Base-by-base conservation (phyloP, 2,113 vertebrate species). In the Parus major region DNA sequence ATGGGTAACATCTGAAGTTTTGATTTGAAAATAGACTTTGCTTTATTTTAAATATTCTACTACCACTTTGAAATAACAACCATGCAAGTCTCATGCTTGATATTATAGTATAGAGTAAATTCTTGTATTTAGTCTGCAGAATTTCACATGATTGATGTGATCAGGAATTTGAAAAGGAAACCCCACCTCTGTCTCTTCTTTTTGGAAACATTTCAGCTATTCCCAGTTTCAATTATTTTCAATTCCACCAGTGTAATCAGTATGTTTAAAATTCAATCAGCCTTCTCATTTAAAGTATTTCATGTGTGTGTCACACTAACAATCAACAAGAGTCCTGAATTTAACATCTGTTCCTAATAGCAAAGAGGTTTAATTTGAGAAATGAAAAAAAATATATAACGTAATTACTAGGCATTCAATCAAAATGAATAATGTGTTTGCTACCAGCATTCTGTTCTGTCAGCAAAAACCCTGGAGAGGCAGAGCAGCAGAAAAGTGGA, bases 321-420 rank as follows among this genome's bases (percentile, higher is more conserved):
- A 96, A 90, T 89, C 97, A 97, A 97, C 96, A 97, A 96, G 92
- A 94, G n/a, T 89, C 96, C 87, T n/a, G 17, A 97, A 95, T 98
- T 97, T 97, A 98, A 97, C 97, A 97, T 98, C 97, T 98, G 97
- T 90, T 98, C 94, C 73, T 96, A 94, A 92, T 75, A 97, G 88
- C 96, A 96, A 97, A 96, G 90, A 88, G 87, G 89, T 97, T 97
- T 94, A 96, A 97, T 97, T 86, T 95, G 95, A 97, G 95, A 97
- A 98, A 44, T 82, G 95, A 96, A 98, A 97, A 97, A 97, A 96
- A 94, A 93, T 31, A 92, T 39, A 28, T 17, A 46, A 96, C 61
- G 39, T 96, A 95, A 96, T 97, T 97, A 97, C 69, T 68, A 97
- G 94, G 80, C 56, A 84, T 88, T 97, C 96, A 88, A 44, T 64